These are phyloP conservation scores for Galendromus occidentalis DNA, from an alignment of 1,140 invertebrate genomes.

Conservation along the genomic window DNA sequence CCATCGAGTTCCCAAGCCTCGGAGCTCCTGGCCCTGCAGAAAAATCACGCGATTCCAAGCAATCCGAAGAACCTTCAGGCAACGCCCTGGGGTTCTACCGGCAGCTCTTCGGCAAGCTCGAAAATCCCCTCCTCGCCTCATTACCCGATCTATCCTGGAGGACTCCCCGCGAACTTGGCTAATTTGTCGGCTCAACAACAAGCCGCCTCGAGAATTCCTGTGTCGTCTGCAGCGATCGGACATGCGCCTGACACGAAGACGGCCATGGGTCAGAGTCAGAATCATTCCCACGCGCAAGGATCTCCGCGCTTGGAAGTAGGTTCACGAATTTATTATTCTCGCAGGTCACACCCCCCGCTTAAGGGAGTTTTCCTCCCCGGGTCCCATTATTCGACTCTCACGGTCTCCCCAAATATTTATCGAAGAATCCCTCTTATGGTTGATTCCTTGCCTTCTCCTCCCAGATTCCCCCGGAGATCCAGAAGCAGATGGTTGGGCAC, in stretches of 20 bases:
- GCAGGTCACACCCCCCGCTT: too few species aligned
- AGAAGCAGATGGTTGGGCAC: conserved; percentile 5
- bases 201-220: conserved; percentile 13
- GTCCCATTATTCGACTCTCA: too few species aligned
- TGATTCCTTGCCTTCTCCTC: too few species aligned
- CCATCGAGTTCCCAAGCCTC: neutral
- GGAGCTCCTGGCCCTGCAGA: neutral
- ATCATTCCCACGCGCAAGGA: neutral
- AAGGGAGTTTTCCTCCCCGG: too few species aligned
- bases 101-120: neutral
- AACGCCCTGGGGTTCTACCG: neutral
- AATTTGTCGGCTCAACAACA: neutral
- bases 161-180: too few species aligned
- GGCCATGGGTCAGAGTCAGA: neutral
- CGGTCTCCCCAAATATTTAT: too few species aligned
- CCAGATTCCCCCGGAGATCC: conserved; percentile 3
- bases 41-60: neutral
- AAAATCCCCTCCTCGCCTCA: neutral
- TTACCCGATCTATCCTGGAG: too few species aligned
- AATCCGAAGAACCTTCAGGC: too few species aligned
- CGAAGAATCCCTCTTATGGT: too few species aligned
- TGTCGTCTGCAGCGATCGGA: conserved; percentile 14
- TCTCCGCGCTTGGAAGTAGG: neutral
- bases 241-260: conserved; percentile 6
- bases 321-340: too few species aligned